Evolutionary conservation across 2,113 vertebrate species (phyloP).

Genomic region (Polyodon spathula): DNA sequence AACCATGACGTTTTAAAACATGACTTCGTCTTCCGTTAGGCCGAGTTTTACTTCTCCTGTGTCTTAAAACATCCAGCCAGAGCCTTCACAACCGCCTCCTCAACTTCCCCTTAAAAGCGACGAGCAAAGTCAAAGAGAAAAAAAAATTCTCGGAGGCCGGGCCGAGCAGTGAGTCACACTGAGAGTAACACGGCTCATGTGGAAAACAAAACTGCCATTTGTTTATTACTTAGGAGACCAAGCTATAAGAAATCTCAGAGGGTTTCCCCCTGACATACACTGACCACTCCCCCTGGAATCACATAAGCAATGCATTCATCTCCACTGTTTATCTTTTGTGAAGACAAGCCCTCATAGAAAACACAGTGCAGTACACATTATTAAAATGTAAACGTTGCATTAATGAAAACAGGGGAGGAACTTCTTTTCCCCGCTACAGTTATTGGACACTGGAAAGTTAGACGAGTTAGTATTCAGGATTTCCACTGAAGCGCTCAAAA

Average conservation of each 20-base stretch:
- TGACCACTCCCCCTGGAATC: neutral
- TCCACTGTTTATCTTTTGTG: too few species aligned
- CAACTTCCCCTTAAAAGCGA: conserved; percentile 48
- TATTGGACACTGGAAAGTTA: too few species aligned
- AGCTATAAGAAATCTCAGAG: neutral
- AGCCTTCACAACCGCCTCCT: conserved; percentile 41
- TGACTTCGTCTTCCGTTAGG: conserved; percentile 71
- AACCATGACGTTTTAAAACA: neutral
- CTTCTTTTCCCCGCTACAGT: too few species aligned
- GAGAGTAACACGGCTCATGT: conserved; percentile 47
- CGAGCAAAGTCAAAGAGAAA: neutral
- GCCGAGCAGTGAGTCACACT: conserved; percentile 65
- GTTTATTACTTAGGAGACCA: conserved; percentile 60
- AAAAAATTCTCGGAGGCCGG: conserved; percentile 42
- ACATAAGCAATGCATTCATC: too few species aligned
- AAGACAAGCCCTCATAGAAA: too few species aligned
- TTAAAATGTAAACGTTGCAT: too few species aligned
- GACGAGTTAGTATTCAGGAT: too few species aligned
- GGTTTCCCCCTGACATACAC: neutral
- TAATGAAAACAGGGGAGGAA: too few species aligned
- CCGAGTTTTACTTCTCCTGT: conserved; percentile 30
- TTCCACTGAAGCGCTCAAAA: too few species aligned
- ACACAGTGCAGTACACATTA: too few species aligned
- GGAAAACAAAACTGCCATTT: conserved; percentile 64
- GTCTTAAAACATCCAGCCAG: conserved; percentile 44